These are phyloP conservation scores for Euura lappo DNA, from an alignment of 1,140 invertebrate species.

Conservation along the genomic window DNA sequence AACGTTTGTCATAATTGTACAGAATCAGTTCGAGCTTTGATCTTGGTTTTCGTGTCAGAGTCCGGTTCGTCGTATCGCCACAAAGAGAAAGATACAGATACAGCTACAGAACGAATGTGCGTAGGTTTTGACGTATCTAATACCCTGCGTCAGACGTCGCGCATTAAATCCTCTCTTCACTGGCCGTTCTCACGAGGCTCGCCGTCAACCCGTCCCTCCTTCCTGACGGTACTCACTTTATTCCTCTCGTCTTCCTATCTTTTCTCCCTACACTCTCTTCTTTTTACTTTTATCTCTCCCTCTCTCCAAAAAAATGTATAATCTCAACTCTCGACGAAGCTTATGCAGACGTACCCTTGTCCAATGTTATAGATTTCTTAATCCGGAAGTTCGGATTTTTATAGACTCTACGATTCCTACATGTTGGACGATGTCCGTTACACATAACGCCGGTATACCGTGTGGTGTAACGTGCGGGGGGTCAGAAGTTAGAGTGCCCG, in stretches of 20 bases:
- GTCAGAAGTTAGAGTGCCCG: background rate
- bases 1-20: too few species aligned
- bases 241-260: background rate
- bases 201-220: background rate
- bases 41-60: background rate
- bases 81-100: too few species aligned
- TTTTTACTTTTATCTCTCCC: background rate
- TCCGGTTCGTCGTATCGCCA: background rate
- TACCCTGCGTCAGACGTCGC: background rate
- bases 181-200: constrained; percentile 1
- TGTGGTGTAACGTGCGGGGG: background rate
- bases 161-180: background rate
- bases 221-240: background rate
- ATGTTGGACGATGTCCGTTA: background rate
- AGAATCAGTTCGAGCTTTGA: too few species aligned
- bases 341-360: too few species aligned
- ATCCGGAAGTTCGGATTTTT: constrained; percentile 1
- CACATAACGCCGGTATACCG: background rate
- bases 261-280: background rate
- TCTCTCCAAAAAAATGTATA: background rate
- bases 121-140: background rate
- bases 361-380: background rate
- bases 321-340: background rate
- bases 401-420: background rate
- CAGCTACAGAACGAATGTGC: too few species aligned